Percentiles rank a stretch among this genome's conserved stretches.
These are phyloP conservation scores for Melanotaenia parkinsoni DNA, from an alignment of 2,797 vertebrate species.

Conservation along the genomic window DNA sequence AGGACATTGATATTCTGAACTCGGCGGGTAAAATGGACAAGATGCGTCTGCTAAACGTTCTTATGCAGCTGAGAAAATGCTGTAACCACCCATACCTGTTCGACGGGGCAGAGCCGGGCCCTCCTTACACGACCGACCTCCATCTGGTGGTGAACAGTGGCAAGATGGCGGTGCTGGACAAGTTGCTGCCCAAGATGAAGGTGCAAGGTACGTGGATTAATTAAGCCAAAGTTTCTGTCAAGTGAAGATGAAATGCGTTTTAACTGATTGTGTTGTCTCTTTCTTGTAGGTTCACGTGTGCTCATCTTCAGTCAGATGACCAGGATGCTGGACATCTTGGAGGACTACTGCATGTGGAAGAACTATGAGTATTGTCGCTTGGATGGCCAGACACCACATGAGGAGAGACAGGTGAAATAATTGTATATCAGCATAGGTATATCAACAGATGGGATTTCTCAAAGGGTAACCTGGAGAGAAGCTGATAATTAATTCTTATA, in stretches of 20 bases:
- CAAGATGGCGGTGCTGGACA: slow-evolving; percentile 97
- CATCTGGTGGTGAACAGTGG: slow-evolving; percentile 97
- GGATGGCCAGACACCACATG: slow-evolving; percentile 97
- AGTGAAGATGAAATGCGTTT: background rate
- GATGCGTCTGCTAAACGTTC: slow-evolving; percentile 95
- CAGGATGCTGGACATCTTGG: slow-evolving; percentile 96
- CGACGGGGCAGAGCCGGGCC: slow-evolving; percentile 96
- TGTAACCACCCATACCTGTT: slow-evolving; percentile 99
- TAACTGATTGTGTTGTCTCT: background rate
- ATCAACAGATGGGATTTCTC: background rate
- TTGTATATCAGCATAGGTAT: background rate
- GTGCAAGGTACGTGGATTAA: slow-evolving; percentile 86
- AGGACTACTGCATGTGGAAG: slow-evolving; percentile 99
- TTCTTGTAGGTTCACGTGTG: slow-evolving; percentile 89
- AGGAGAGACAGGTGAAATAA: slow-evolving; percentile 93
- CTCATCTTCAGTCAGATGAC: slow-evolving; percentile 99
- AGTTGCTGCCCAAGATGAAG: slow-evolving; percentile 94
- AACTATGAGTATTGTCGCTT: slow-evolving; percentile 95
- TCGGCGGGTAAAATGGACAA: slow-evolving; percentile 99
- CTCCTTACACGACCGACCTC: slow-evolving; percentile 97
- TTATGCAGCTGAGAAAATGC: slow-evolving; percentile 98
- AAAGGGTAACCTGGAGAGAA: background rate
- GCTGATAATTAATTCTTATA: background rate
- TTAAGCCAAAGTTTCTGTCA: background rate
- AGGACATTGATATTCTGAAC: slow-evolving; percentile 98